Percentiles rank a stretch among this genome's conserved stretches.
phyloP scores from a whole-genome alignment of 2,888 invertebrate genomes.

The Neocrepidodera transversa region DNA sequence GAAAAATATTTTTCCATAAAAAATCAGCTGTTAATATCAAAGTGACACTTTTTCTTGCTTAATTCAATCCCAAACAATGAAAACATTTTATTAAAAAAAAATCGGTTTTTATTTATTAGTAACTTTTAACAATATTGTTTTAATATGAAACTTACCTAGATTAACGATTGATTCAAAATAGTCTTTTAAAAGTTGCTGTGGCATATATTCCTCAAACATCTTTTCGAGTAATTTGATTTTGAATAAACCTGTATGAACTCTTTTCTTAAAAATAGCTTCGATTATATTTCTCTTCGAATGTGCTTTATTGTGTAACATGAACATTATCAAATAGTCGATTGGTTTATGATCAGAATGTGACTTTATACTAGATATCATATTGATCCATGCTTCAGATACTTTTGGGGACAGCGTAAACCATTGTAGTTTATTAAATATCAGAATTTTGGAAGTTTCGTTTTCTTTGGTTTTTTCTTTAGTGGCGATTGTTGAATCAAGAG shows the following conservation, averaged over 20 bases:
- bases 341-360: conserved; percentile 66
- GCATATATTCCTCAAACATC: conserved; percentile 65
- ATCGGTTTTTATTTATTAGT: too few species aligned
- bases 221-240: conserved; percentile 66
- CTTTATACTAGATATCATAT: conserved; percentile 64
- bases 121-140: neutral
- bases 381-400: conserved; percentile 66
- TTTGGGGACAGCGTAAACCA: conserved; percentile 66
- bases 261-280: conserved; percentile 69
- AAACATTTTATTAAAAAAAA: too few species aligned
- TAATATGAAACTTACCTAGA: conserved; percentile 50
- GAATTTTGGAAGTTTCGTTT: conserved; percentile 66
- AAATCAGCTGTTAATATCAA: too few species aligned
- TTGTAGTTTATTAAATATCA: conserved; percentile 67
- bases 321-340: conserved; percentile 71
- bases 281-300: conserved; percentile 68
- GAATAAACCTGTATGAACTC: conserved; percentile 68
- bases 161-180: conserved; percentile 65
- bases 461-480: conserved; percentile 54
- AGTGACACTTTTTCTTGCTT: too few species aligned
- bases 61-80: too few species aligned
- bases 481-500: conserved; percentile 61
- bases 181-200: conserved; percentile 61
- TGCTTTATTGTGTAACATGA: conserved; percentile 69
- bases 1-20: too few species aligned